Conservation (phyloP, 2,888 invertebrate species). For the Orchesellides sinensis region DNA sequence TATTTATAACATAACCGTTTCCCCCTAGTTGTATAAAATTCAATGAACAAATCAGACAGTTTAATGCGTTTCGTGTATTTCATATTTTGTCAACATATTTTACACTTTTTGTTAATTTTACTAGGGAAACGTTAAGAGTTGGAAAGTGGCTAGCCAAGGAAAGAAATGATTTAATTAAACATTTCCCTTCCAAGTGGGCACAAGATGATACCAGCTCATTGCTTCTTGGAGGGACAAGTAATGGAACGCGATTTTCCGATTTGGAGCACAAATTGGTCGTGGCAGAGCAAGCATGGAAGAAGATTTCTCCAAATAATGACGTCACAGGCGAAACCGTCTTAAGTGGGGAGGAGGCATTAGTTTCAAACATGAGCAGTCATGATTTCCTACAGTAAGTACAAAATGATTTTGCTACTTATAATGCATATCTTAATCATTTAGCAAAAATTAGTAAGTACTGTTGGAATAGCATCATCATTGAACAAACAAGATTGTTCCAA, state of each 20-base stretch:
- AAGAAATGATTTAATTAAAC: slow-evolving; percentile 76
- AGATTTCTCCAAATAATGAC: slow-evolving; percentile 48
- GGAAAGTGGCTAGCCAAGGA: slow-evolving; percentile 76
- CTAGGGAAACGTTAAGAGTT: slow-evolving; percentile 76
- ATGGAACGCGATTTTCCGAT: slow-evolving; percentile 72
- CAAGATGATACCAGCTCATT: slow-evolving; percentile 43
- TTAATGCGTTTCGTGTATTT: too few relatives aligned
- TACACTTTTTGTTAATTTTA: slow-evolving; percentile 42
- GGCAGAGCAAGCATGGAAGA: slow-evolving; percentile 73
- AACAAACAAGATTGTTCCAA: too few relatives aligned
- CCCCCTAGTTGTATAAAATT: too few relatives aligned
- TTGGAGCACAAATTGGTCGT: slow-evolving; percentile 73
- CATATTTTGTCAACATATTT: too few relatives aligned
- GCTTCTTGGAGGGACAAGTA: slow-evolving; percentile 64
- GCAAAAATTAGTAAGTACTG: too few relatives aligned
- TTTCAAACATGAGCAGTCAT: slow-evolving; percentile 53
- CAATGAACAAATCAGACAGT: too few relatives aligned
- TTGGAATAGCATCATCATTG: too few relatives aligned
- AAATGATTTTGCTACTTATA: too few relatives aligned
- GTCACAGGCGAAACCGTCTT: slow-evolving; percentile 17
- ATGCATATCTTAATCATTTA: too few relatives aligned
- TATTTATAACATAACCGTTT: too few relatives aligned
- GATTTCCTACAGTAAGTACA: slow-evolving; percentile 69
- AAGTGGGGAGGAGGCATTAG: slow-evolving; percentile 34
- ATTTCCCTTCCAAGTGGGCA: slow-evolving; percentile 67